Base-by-base conservation (phyloP, 2,797 vertebrate genomes). In the Enteromius viviparus region DNA sequence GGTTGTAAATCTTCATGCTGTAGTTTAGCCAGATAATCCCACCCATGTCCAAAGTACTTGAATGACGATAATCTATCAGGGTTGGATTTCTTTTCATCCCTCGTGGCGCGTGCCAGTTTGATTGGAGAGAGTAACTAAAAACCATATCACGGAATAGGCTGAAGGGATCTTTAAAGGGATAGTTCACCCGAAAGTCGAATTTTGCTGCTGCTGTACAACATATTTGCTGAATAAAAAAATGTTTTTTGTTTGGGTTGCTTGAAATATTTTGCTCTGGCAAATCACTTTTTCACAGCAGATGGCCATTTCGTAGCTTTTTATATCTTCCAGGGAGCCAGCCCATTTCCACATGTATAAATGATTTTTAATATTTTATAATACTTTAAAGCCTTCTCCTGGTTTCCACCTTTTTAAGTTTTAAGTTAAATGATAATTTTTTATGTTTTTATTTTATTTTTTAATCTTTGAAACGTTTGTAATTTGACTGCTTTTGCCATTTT, bases 21-120 rank as follows among this genome's bases (percentile, higher is more conserved):
- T 71, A 26, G 32, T 85, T 76, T 78, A 84, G 70, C 75, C 49
- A 42, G 81, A 85, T 86, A 81, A 81, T 87, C 51, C 40, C 45
- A 37, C 62, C 78, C 65, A 45, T 78, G 53, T 78, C 77, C 74
- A 71, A 62, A 53, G 74, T 26, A 37, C 76, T 76, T 23, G 76
- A 75, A 87, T 82, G 68, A 60, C 3, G 51, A 64, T 69, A 78
- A 83, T 84, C 71, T 14, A 34, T 40, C 72, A 55, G 51, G 64
- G 62, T 60, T 77, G 51, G 45, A 64, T 81, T 75, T 75, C 74
- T 83, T 83, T 47, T 76, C 32, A 55, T 68, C 58, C 60, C 49
- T 76, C 11, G 42, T 76, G 62, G 62, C 23, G 0, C 3, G 29
- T 65, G 70, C 6, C n/a, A 40, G 29, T 53, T 37, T 83, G 32